Conservation (phyloP, 2,888 invertebrate species). For the Ormia ochracea region DNA sequence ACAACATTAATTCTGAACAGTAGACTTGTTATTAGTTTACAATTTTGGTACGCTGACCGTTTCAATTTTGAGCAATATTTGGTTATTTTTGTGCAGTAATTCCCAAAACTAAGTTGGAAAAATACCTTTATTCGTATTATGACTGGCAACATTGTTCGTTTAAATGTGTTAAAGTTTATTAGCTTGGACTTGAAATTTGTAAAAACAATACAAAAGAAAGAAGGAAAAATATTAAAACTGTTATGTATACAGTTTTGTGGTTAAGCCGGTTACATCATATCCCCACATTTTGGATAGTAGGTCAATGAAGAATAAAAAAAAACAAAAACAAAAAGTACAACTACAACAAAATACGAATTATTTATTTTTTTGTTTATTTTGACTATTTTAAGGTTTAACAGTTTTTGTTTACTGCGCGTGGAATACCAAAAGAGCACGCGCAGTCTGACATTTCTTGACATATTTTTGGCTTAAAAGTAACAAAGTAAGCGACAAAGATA, state of each 20-base stretch:
- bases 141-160: neutral
- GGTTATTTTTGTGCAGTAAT: too few relatives aligned
- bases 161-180: neutral
- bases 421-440: slow-evolving; percentile 46
- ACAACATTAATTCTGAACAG: too few relatives aligned
- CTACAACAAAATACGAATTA: slow-evolving; percentile 12
- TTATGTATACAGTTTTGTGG: slow-evolving; percentile 60
- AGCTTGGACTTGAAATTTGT: slow-evolving; percentile 60
- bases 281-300: slow-evolving; percentile 65
- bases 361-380: slow-evolving; percentile 28
- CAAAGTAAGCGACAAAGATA: slow-evolving; percentile 10
- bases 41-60: too few relatives aligned
- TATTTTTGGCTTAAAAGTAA: slow-evolving; percentile 17
- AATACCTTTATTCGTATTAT: too few relatives aligned
- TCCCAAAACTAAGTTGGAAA: too few relatives aligned
- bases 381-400: slow-evolving; percentile 53
- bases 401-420: slow-evolving; percentile 20
- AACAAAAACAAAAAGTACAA: slow-evolving; percentile 15
- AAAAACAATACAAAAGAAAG: slow-evolving; percentile 25
- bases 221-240: slow-evolving; percentile 41
- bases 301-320: slow-evolving; percentile 64
- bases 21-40: too few relatives aligned
- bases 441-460: slow-evolving; percentile 7
- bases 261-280: slow-evolving; percentile 66
- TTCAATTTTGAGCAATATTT: too few relatives aligned